Percentiles rank a stretch among this genome's conserved stretches.
Conservation (phyloP, 2,888 invertebrate genomes). For the Venusia cambrica region DNA sequence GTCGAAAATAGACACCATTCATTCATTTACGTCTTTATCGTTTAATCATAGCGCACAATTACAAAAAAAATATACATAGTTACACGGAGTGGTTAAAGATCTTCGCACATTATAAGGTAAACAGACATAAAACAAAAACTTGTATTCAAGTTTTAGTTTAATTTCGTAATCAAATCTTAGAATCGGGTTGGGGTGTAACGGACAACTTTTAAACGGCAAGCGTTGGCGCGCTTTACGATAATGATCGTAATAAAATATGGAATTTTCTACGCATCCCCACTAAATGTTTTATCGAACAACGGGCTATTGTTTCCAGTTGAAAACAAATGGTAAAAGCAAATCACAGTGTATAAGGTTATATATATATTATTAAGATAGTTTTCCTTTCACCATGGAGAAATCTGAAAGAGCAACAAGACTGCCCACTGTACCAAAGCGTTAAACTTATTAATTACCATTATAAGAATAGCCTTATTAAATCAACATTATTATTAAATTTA, state of each 20-base stretch:
- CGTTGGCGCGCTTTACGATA: constrained; percentile 73
- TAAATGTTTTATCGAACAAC: constrained; percentile 77
- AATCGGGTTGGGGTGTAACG: constrained; percentile 49
- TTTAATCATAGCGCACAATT: too few relatives aligned
- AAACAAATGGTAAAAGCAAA: constrained; percentile 14
- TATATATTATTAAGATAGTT: too few relatives aligned
- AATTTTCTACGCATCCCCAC: constrained; percentile 70
- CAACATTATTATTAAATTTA: too few relatives aligned
- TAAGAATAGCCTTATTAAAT: too few relatives aligned
- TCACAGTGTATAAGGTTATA: neutral
- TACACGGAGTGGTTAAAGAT: too few relatives aligned
- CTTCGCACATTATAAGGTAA: constrained; percentile 30
- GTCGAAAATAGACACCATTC: too few relatives aligned
- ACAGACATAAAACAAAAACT: constrained; percentile 32
- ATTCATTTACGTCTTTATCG: too few relatives aligned
- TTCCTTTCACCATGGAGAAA: too few relatives aligned
- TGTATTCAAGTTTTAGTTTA: constrained; percentile 50
- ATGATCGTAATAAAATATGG: constrained; percentile 80
- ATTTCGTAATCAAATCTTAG: constrained; percentile 71
- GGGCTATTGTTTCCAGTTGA: constrained; percentile 50
- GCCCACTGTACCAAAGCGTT: too few relatives aligned
- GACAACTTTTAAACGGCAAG: constrained; percentile 67
- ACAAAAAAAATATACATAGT: too few relatives aligned
- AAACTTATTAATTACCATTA: too few relatives aligned
- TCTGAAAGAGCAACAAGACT: too few relatives aligned